Base-by-base conservation (phyloP, 2,888 invertebrate species). In the Eilema griseolum region DNA sequence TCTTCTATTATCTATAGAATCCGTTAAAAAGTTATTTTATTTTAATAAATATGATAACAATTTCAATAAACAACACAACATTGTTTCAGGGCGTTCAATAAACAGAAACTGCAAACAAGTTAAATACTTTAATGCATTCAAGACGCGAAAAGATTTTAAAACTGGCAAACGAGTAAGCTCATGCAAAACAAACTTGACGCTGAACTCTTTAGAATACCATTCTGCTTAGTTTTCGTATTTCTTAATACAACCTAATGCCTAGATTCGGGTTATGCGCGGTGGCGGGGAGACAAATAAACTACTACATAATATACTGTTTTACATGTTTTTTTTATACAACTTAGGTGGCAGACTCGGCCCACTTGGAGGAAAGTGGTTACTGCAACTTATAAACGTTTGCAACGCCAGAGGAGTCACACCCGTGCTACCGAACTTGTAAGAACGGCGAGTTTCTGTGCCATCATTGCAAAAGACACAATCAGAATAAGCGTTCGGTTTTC, bases 221-320 rank as follows among this genome's bases (percentile, higher is more conserved):
- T 93, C 88, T 91, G 93, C 93, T 94, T 92, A 94, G 93, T 93
- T 94, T 94, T 94, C 94, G 90, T 92, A 93, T 95, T 95, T 93
- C 94, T 95, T 94, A 95, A 95, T 94, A 95, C 92, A 89, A 90
- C 85, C 87, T 91, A 92, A 92, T 89, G 88, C 83, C 82, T 81
- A 68, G 78, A 76, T 75, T 73, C 74, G 86, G 83, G 72, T 69
- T 64, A 86, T 26, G 75, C 83, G 88, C 83, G 77, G 57, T 67
- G 80, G 90, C 90, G 90, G 72, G 14, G 5, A 41, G 60, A 69
- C 65, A n/a, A 52, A 8, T 10, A 52, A 41, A 41, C 10, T 41
- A 4, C 16, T 41, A 41, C n/a, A n/a, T n/a, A n/a, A n/a, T n/a
- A n/a, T n/a, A n/a, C n/a, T n/a, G n/a, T n/a, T 3, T 28, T 28